Conservation (phyloP, 2,888 invertebrate species). For the Cantharis nigra region DNA sequence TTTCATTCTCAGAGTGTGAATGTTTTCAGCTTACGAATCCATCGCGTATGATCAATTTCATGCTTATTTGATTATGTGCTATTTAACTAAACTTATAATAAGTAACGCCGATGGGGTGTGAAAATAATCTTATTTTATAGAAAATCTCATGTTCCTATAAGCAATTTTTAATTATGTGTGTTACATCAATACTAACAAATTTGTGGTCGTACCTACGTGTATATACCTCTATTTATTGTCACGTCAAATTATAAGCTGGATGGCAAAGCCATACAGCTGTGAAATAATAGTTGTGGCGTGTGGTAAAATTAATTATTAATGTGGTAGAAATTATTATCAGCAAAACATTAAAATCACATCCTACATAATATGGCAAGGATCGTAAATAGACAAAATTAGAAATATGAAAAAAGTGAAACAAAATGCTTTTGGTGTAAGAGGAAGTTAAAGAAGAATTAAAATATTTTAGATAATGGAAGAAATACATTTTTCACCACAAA, state of each 20-base stretch:
- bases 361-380: neutral
- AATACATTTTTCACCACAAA: neutral
- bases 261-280: constrained; percentile 5
- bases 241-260: constrained; percentile 4
- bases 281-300: constrained; percentile 5
- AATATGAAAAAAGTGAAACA: neutral
- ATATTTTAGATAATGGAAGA: too few relatives aligned
- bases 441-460: too few relatives aligned
- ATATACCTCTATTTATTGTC: neutral
- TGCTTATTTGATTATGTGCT: constrained; percentile 27
- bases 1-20: constrained; percentile 34
- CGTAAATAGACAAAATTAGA: neutral
- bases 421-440: too few relatives aligned
- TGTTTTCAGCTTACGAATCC: constrained; percentile 23
- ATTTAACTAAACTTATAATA: constrained; percentile 17
- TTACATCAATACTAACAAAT: neutral
- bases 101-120: constrained; percentile 7
- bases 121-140: constrained; percentile 4
- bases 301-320: constrained; percentile 14
- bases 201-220: neutral
- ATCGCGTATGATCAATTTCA: constrained; percentile 34
- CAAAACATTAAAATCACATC: constrained; percentile 1
- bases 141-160: neutral
- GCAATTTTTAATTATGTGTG: neutral
- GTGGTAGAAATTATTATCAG: constrained; percentile 10